Percentiles rank a stretch among this genome's conserved stretches.
Evolutionary conservation across 2,797 vertebrate species (phyloP).

Genomic region (Lagodon rhomboides): DNA sequence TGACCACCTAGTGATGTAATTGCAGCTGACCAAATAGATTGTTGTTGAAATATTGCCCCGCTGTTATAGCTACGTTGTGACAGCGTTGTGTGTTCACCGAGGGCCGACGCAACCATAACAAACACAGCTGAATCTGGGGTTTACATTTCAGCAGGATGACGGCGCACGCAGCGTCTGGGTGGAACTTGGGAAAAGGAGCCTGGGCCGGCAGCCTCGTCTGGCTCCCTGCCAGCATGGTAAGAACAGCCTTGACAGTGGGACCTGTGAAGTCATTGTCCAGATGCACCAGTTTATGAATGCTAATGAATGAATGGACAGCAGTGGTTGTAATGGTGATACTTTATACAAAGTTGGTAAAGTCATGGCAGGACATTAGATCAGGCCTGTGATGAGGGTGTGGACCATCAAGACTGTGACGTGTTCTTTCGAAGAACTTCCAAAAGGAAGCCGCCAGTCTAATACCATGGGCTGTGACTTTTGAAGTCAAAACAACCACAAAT

Average conservation of each 20-base stretch:
- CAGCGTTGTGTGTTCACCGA: conserved; percentile 73
- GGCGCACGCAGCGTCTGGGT: conserved; percentile 79
- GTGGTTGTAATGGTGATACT: not conserved
- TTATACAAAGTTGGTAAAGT: conserved; percentile 9
- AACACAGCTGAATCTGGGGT: conserved; percentile 85
- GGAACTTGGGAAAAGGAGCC: conserved; percentile 79
- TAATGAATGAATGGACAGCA: conserved; percentile 41
- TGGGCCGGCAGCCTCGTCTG: conserved; percentile 68
- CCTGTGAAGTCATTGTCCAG: conserved; percentile 77
- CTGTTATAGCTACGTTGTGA: conserved; percentile 79
- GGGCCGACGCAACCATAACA: conserved; percentile 81
- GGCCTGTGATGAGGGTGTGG: conserved; percentile 68
- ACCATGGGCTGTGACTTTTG: conserved; percentile 62
- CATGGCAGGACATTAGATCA: conserved; percentile 53
- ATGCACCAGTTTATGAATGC: conserved; percentile 57
- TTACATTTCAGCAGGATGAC: conserved; percentile 86
- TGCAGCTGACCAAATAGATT: conserved; percentile 85
- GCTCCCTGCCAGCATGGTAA: conserved; percentile 75
- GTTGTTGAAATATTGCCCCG: conserved; percentile 81
- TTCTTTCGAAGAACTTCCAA: conserved; percentile 69
- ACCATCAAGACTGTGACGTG: conserved; percentile 59
- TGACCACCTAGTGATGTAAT: conserved; percentile 82
- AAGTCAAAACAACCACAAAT: conserved; percentile 65
- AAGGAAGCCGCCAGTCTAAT: conserved; percentile 68
- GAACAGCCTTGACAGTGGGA: conserved; percentile 72